Evolutionary conservation across 2,113 vertebrate species (phyloP), one percentile per base, ranked within the genome.

Genomic region (Hippocampus mohnikei): DNA sequence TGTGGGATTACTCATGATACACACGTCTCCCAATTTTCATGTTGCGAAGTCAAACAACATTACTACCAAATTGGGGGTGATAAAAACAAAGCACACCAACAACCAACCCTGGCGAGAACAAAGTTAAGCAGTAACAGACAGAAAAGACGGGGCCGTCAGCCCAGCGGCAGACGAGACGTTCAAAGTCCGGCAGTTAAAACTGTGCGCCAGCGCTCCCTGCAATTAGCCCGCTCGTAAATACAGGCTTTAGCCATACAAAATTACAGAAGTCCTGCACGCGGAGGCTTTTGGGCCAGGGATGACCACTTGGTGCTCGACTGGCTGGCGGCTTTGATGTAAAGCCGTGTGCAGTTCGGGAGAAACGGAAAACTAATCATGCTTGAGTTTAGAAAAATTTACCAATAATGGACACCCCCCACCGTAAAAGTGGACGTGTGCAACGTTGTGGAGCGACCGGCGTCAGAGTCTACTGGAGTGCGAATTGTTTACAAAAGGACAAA

Each of bases 221-320:
- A 92, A 93, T 92, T 90, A 92, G 87, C 81, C 76, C 79, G 75
- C 82, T 89, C 77, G 62, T 91, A 92, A 92, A 87, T 91, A 90
- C 80, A 93, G 91, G 82, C 85, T 85, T 84, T 56, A 77, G 58
- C 58, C 85, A 80, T 79, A 88, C 90, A 87, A 90, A 37, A 92
- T 91, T 90, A 92, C 88, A 92, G 87, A 90, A 90, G 85, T 78
- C 77, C 41, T 81, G 74, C 72, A 65, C 66, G 72, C 50, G 75
- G 83, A 89, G 87, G 88, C 84, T 87, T 85, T 84, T 80, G 76
- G 29, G 16, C 72, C 80, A 72, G 64, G 63, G 29, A 75, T 29
- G 85, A 76, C 70, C 82, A 74, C 70, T 44, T 52, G 6, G 20
- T 37, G 27, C 25, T 37, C 20, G 64, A 25, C 64, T 25, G 64